Conservation (phyloP, 92 coral and sea anemone genomes). For the Hydrozoanthus gracilis region DNA sequence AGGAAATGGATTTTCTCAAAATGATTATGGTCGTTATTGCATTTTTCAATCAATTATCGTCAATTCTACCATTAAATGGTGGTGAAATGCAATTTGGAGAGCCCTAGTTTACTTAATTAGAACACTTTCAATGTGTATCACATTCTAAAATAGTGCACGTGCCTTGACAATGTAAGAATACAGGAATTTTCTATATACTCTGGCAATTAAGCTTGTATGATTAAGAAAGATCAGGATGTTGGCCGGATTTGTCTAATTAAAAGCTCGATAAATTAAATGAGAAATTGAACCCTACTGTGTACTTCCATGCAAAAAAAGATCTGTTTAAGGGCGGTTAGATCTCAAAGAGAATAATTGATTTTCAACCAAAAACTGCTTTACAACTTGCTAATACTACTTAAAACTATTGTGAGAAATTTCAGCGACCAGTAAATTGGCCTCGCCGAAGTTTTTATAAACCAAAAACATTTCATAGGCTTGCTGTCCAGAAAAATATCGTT, state of each 20-base stretch:
- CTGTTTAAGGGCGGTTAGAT: conserved; percentile 34
- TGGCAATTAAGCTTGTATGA: conserved; percentile 11
- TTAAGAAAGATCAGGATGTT: conserved; percentile 10
- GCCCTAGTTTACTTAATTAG: conserved; percentile 62
- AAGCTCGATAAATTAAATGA: conserved; percentile 37
- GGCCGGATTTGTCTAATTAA: conserved; percentile 42
- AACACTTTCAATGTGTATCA: conserved; percentile 57
- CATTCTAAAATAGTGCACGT: conserved; percentile 75
- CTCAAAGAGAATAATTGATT: conserved; percentile 47
- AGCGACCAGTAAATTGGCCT: conserved; percentile 26
- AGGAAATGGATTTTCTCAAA: neutral
- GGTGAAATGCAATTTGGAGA: conserved; percentile 56
- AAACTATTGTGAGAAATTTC: conserved; percentile 33
- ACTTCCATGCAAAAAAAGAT: conserved; percentile 12
- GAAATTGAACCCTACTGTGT: conserved; percentile 41
- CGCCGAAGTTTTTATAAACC: conserved; percentile 36
- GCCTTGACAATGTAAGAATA: conserved; percentile 57
- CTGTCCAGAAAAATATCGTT: neutral
- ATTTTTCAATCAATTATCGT: conserved; percentile 72
- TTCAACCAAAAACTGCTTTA: conserved; percentile 24
- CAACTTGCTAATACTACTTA: neutral
- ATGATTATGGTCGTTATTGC: conserved; percentile 16
- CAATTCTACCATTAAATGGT: conserved; percentile 64
- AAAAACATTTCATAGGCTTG: neutral
- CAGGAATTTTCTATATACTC: neutral